Base-by-base conservation (phyloP, 2,113 vertebrate species). In the Chloropsis hardwickii region DNA sequence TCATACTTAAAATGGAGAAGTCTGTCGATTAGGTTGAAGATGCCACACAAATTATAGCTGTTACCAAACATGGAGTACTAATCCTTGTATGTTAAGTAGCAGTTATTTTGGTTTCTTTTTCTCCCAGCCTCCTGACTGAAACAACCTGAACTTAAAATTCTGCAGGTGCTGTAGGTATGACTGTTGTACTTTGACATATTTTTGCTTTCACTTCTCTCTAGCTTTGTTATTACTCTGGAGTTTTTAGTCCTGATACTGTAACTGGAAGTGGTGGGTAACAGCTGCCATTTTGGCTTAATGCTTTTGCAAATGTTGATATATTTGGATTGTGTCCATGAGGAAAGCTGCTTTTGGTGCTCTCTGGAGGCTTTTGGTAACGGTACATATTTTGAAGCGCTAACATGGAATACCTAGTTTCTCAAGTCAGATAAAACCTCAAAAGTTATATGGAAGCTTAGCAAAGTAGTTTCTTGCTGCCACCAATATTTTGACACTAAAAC, bases 401-500 rank as follows among this genome's bases (percentile, higher is more conserved):
- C 50, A 11, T 6, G 11, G 21, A 72, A 40, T 72, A 47, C 16
- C 12, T 44, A 12, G 6, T 78, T 86, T 86, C 25, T 77, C 44
- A 81, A 81, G 24, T 60, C 19, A 33, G 37, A 40, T 78, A 37
- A 81, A 80, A 48, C 64, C 35, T 87, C 69, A 47, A 11, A 94
- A 39, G 33, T 42, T 84, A 13, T 4, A 51, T 24, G 35, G 70
- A 66, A 81, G 15, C 13, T 53, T 39, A 78, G 25, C 27, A 31
- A 51, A 72, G 24, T 47, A 67, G 23, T 54, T 62, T 76, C 35
- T 31, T 73, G 10, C 28, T 85, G 40, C 85, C 20, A 53, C 17
- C 7, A 45, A 4, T 79, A 81, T 91, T 56, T 64, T 93, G 54
- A 86, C 48, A 58, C 62, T 94, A 71, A 97, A 95, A 71, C 90